Evolutionary conservation across 1,140 invertebrate species (phyloP).

Genomic region (Atta texana): DNA sequence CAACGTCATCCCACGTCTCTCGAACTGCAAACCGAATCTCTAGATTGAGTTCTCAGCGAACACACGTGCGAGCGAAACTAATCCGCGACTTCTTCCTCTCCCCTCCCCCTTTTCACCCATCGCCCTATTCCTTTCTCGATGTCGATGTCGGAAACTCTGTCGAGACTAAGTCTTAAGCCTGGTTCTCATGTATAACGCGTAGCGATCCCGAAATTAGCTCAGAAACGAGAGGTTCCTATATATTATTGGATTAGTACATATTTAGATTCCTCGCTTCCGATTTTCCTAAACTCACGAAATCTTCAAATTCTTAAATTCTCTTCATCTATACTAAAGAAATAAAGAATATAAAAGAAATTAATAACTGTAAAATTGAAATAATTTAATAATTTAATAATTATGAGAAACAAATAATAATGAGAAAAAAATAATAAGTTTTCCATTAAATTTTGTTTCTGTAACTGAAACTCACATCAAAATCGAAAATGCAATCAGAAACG

Average conservation of each 20-base stretch:
- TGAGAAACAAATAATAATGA: not conserved
- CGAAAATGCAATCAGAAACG: slow-evolving; percentile 31
- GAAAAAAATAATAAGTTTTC: not conserved
- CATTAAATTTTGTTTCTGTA: not conserved
- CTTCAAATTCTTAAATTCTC: too few species aligned
- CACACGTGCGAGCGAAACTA: slow-evolving; percentile 78
- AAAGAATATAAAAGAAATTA: not conserved
- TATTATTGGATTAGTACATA: slow-evolving; percentile 50
- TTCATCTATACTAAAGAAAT: not conserved
- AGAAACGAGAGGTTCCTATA: slow-evolving; percentile 50
- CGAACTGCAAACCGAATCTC: slow-evolving; percentile 80
- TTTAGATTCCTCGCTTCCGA: slow-evolving; percentile 36
- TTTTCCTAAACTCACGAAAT: slow-evolving; percentile 9
- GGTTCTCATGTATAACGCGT: slow-evolving; percentile 73
- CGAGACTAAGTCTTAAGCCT: slow-evolving; percentile 72
- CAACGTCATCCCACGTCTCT: slow-evolving; percentile 56
- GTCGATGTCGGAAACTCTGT: slow-evolving; percentile 70
- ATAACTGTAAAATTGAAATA: not conserved
- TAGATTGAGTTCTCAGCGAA: slow-evolving; percentile 80
- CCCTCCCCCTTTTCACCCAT: slow-evolving; percentile 28
- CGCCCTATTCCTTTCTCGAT: slow-evolving; percentile 47
- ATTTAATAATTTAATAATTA: not conserved
- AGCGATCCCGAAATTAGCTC: slow-evolving; percentile 58
- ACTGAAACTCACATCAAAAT: not conserved
- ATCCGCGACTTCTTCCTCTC: slow-evolving; percentile 67